A percentile compares a stretch with the other conserved stretches of the same genome.
phyloP scores from a whole-genome alignment of 2,888 invertebrate species.

The Cheilosia variabilis region DNA sequence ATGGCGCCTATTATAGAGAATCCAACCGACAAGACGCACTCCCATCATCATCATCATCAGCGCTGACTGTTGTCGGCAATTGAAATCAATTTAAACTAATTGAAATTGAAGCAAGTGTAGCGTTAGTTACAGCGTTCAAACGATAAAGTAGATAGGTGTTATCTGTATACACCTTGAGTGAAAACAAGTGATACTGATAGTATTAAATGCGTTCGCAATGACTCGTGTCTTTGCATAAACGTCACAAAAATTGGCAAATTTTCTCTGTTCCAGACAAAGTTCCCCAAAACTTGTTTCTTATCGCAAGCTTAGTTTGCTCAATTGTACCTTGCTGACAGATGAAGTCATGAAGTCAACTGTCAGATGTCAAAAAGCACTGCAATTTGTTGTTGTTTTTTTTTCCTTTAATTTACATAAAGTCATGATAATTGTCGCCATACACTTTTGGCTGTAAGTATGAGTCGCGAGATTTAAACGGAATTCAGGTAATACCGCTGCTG shows the following conservation, averaged over 20 bases:
- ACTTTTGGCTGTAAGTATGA: background rate
- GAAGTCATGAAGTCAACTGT: slow-evolving; percentile 21
- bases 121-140: slow-evolving; percentile 29
- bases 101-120: slow-evolving; percentile 26
- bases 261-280: background rate
- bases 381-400: background rate
- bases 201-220: background rate
- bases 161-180: slow-evolving; percentile 21
- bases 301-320: background rate
- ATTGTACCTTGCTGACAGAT: background rate
- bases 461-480: slow-evolving; percentile 6
- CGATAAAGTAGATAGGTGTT: slow-evolving; percentile 19
- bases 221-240: background rate
- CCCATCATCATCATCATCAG: slow-evolving; percentile 10
- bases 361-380: slow-evolving; percentile 7
- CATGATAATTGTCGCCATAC: background rate
- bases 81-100: slow-evolving; percentile 60
- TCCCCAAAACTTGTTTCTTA: background rate
- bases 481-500: background rate
- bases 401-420: slow-evolving; percentile 11
- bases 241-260: background rate
- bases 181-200: background rate
- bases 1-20: slow-evolving; percentile 41
- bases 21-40: slow-evolving; percentile 22
- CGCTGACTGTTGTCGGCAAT: slow-evolving; percentile 24